Evolutionary conservation across 1,140 invertebrate genomes (phyloP).

Genomic region (Zaprionus inermis): DNA sequence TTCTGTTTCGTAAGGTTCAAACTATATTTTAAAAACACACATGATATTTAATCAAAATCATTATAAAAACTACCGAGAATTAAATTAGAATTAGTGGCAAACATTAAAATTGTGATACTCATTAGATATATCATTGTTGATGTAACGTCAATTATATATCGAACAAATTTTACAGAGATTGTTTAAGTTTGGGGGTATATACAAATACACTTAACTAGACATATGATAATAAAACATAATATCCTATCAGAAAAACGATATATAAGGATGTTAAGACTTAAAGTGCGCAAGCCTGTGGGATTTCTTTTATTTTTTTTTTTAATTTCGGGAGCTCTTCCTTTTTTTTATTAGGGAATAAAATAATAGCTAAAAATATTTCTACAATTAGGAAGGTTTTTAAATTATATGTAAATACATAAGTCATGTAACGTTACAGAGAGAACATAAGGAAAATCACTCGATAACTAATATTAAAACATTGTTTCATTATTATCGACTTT

Average conservation of each 20-base stretch:
- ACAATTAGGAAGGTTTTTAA: conserved; percentile 22
- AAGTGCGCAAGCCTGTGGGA: conserved; percentile 53
- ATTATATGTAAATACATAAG: conserved; percentile 26
- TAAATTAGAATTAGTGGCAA: conserved; percentile 79
- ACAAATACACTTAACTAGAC: conserved; percentile 13
- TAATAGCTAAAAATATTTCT: conserved; percentile 21
- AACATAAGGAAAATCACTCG: conserved; percentile 46
- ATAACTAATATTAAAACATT: conserved; percentile 58
- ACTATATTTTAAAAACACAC: conserved; percentile 75
- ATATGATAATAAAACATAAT: conserved; percentile 26
- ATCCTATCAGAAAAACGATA: conserved; percentile 19
- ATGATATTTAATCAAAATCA: conserved; percentile 69
- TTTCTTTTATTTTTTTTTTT: conserved; percentile 9
- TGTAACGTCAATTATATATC: conserved; percentile 37
- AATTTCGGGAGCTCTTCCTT: conserved; percentile 1
- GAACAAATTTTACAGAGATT: conserved; percentile 75
- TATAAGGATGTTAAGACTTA: conserved; percentile 19
- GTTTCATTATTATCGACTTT: conserved; percentile 43
- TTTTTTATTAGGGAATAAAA: conserved; percentile 25
- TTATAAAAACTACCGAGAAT: conserved; percentile 74
- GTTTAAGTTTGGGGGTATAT: conserved; percentile 34
- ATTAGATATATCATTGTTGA: conserved; percentile 44
- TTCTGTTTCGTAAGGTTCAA: conserved; percentile 60
- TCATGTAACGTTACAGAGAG: conserved; percentile 59
- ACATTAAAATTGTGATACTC: conserved; percentile 58